phyloP scores from a whole-genome alignment of 2,888 invertebrate species.

The Chaetogeoica ovagalla region DNA sequence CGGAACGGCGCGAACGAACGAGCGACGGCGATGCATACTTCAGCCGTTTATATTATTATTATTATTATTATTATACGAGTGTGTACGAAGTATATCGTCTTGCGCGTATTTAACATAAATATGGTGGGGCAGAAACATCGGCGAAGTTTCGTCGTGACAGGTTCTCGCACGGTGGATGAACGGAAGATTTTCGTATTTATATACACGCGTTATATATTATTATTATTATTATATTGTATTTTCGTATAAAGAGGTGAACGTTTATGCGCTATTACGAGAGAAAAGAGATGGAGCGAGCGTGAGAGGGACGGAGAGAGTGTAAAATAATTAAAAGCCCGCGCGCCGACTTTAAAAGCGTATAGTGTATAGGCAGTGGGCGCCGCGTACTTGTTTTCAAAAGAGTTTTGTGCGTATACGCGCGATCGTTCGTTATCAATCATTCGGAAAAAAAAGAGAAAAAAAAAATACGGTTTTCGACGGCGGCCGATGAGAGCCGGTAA shows the following conservation, averaged over 20 bases:
- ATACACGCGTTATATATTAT: not conserved
- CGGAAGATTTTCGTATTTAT: conserved; percentile 32
- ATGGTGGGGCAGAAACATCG: too few species aligned
- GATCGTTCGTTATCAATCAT: conserved; percentile 52
- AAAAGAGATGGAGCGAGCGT: not conserved
- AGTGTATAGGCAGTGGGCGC: not conserved
- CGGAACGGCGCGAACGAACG: too few species aligned
- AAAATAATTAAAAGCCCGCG: conserved; percentile 42
- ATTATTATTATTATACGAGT: too few species aligned
- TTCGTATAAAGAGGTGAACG: not conserved
- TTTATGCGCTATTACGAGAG: too few species aligned
- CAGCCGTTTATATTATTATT: too few species aligned
- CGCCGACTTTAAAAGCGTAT: not conserved
- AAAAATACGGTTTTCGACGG: conserved; percentile 25
- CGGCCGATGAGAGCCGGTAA: too few species aligned
- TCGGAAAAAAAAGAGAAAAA: too few species aligned
- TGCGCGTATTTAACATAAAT: too few species aligned
- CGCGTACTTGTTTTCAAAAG: conserved; percentile 30
- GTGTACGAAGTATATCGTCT: too few species aligned
- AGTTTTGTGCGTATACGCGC: conserved; percentile 43
- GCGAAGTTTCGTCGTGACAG: conserved; percentile 43
- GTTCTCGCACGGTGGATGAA: conserved; percentile 28
- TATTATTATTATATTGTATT: conserved; percentile 6
- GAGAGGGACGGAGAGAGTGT: not conserved
- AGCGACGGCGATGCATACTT: too few species aligned